These are phyloP conservation scores for Oreamnos americanus DNA, from an alignment of 2,113 vertebrate genomes.

Conservation along the genomic window DNA sequence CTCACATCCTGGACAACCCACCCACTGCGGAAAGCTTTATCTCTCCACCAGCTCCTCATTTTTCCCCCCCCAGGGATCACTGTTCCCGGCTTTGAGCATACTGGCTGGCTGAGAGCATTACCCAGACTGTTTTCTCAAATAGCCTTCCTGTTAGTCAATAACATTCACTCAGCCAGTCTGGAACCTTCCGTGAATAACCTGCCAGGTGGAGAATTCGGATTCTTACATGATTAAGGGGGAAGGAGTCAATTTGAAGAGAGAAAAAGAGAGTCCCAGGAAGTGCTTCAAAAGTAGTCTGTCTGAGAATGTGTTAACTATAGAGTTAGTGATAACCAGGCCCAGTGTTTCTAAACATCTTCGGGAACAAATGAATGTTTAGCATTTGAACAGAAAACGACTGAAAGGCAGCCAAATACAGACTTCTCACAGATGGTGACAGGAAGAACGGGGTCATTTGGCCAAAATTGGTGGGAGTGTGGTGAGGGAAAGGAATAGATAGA, in stretches of 20 bases:
- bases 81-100: not conserved
- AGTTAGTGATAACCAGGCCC: not conserved
- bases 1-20: not conserved
- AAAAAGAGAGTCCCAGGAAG: not conserved
- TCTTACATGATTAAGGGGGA: not conserved
- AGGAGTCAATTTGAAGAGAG: not conserved
- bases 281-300: not conserved
- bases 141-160: not conserved
- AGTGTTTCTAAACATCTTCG: not conserved
- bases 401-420: not conserved
- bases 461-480: not conserved
- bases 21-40: not conserved
- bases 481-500: not conserved
- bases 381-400: not conserved
- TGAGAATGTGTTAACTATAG: not conserved
- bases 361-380: not conserved
- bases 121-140: not conserved
- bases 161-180: not conserved
- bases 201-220: not conserved
- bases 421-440: not conserved
- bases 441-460: not conserved
- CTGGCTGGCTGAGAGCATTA: not conserved
- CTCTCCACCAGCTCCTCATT: not conserved
- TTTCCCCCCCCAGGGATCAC: not conserved
- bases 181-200: not conserved